Evolutionary conservation across 2,113 vertebrate species (phyloP), one percentile per base, ranked within the genome.

Genomic region (Hydrolagus affinis): DNA sequence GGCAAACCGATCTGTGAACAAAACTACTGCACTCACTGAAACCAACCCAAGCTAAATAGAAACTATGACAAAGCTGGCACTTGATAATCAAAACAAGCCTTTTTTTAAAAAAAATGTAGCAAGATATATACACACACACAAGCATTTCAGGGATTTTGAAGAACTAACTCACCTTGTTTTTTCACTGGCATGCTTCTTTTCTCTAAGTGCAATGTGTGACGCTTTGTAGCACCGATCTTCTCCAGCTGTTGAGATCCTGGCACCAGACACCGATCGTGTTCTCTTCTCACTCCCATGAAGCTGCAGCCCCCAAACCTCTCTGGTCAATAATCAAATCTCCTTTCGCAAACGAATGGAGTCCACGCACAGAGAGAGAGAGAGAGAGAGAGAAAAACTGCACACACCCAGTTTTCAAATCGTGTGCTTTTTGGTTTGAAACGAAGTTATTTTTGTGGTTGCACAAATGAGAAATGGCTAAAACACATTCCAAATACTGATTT

Each of bases 221-320:
- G 14, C 62, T 60, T 78, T 60, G 64, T 21, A 66, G 25, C 78
- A 64, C 25, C 15, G 9, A 83, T 66, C 28, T 66, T 83, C 78
- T 30, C 62, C 15, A 83, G 15, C 17, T 83, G 8, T 83, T 11
- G 78, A 25, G 62, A 83, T 66, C 60, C 62, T 68, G 62, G 32
- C 25, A 68, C 25, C 62, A 64, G 62, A 83, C 78, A 68, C 78
- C 7, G 25, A 3, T 83, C 62, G 78, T 83, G 15, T 66, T 21
- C 62, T 78, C 60, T 83, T 83, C 78, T 68, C 78, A 83, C 78
- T 83, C 76, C 76, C 62, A 32, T 83, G 23, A 83, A 83, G 11
- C 28, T 66, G 73, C 73, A 17, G 78, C 4, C 44, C 44, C n/a
- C 60, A 25, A 64, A 32, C 19, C 78, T 32, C 60, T 17, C n/a